Evolutionary conservation across 2,888 invertebrate genomes (phyloP), one percentile per base, ranked within the genome.

Genomic region (Melipona beecheii): DNA sequence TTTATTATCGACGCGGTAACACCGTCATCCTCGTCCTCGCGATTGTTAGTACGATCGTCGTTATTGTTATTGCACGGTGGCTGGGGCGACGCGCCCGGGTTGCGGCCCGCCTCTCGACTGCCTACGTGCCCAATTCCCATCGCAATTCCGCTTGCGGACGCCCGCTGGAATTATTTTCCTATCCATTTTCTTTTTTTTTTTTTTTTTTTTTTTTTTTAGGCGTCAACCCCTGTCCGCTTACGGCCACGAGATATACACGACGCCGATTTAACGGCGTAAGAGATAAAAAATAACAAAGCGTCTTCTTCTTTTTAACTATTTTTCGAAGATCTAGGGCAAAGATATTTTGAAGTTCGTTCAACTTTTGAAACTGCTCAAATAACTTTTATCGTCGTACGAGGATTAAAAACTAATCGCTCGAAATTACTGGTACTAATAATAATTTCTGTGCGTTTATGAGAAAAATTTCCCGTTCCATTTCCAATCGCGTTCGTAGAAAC

Each of bases 41-140:
- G 89, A 78, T 78, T 84, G 82, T 88, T 83, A 78, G 70, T 69
- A 76, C 89, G 81, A 87, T 88, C 87, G 77, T 62, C 83, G 87
- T 89, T 89, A 89, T 87, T 87, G 88, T 88, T 89, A 89, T 89
- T 87, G 89, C 87, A 83, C 82, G 83, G 81, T 72, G 79, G 75
- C 72, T 19, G 50, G 54, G 43, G 21, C 68, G 24, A 65, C 49
- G 49, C 60, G 13, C 36, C 36, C 62, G 27, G 27, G 64, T 43
- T 62, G 54, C 52, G 70, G 72, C 31, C n/a, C 78, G 64, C 52
- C 71, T 56, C 65, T 73, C 78, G 73, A 71, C 78, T 62, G 79
- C 78, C 87, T 85, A 87, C 86, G 88, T 88, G 88, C 65, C 82
- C 87, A 89, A 88, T 88, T 88, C 87, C 87, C 89, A 84, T 73